Percentiles rank a stretch among this genome's conserved stretches.
Conservation (phyloP, 1,140 invertebrate genomes). For the Uloborus diversus region DNA sequence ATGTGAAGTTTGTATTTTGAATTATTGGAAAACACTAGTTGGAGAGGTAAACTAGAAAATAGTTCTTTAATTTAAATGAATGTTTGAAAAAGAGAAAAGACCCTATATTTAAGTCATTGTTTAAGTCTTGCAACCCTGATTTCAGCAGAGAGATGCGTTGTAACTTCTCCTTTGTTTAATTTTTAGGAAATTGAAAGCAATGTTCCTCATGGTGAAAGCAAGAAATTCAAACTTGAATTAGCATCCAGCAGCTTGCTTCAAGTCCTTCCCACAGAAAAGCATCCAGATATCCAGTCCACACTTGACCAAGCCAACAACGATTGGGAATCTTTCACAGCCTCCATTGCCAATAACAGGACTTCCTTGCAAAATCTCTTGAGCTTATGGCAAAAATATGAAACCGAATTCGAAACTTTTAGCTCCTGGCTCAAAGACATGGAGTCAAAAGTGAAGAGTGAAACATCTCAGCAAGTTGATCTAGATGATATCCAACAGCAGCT, state of each 20-base stretch:
- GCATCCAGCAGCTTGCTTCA: slow-evolving; percentile 58
- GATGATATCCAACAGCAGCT: slow-evolving; percentile 43
- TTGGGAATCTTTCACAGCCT: slow-evolving; percentile 74
- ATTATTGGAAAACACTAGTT: too few relatives aligned
- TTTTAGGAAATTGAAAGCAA: slow-evolving; percentile 75
- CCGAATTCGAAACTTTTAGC: slow-evolving; percentile 77
- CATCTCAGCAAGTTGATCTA: slow-evolving; percentile 62
- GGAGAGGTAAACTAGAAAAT: too few relatives aligned
- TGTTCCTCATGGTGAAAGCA: slow-evolving; percentile 68
- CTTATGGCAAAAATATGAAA: slow-evolving; percentile 83
- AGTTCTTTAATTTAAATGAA: too few relatives aligned
- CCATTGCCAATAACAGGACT: slow-evolving; percentile 75
- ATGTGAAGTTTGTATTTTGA: too few relatives aligned
- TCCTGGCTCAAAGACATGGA: slow-evolving; percentile 90
- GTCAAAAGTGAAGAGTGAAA: slow-evolving; percentile 78
- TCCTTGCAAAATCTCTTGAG: slow-evolving; percentile 77
- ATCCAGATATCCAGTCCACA: slow-evolving; percentile 58
- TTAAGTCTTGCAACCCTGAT: too few relatives aligned
- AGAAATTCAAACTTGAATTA: slow-evolving; percentile 59
- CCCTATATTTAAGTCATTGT: too few relatives aligned
- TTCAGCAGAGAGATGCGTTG: too few relatives aligned
- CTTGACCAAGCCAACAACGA: slow-evolving; percentile 71
- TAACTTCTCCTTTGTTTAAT: too few relatives aligned
- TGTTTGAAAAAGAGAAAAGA: too few relatives aligned
- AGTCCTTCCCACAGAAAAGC: slow-evolving; percentile 57